These are phyloP conservation scores for Parelbella ahira DNA, from an alignment of 2,888 invertebrate genomes.

Conservation along the genomic window DNA sequence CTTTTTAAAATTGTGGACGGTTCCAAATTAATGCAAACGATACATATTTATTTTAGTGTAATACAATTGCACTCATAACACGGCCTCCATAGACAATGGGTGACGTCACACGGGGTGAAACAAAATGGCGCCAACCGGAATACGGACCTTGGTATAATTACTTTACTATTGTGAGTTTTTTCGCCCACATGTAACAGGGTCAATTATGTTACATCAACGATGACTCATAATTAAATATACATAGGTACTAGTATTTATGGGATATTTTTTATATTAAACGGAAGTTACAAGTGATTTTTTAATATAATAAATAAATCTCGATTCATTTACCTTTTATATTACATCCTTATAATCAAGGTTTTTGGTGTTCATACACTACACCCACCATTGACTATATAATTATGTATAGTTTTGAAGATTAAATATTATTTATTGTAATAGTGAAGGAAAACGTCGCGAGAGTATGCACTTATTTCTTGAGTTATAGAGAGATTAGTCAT, in stretches of 20 bases:
- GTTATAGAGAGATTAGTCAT: no score
- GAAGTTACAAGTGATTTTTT: no score
- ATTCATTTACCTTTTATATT: no score
- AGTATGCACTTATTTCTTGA: no score
- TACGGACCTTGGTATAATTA: slow-evolving; percentile 31
- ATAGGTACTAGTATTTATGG: not conserved
- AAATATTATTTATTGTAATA: no score
- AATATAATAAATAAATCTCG: no score
- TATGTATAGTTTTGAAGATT: no score
- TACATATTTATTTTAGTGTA: slow-evolving; percentile 27
- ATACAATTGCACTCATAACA: slow-evolving; percentile 29
- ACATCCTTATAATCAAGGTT: no score
- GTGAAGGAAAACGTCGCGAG: no score
- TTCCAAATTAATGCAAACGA: slow-evolving; percentile 8
- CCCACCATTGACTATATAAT: no score
- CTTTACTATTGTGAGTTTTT: slow-evolving; percentile 26
- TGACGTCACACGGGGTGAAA: slow-evolving; percentile 33
- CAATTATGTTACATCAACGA: slow-evolving; percentile 11
- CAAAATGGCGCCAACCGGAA: slow-evolving; percentile 26
- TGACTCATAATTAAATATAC: not conserved
- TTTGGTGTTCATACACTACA: no score
- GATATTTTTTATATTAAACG: no score
- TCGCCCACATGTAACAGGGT: slow-evolving; percentile 8
- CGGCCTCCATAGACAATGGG: slow-evolving; percentile 35
- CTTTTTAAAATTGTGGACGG: not conserved